Evolutionary conservation across 2,888 invertebrate genomes (phyloP).

Genomic region (Liopterus haemorrhoidalis): DNA sequence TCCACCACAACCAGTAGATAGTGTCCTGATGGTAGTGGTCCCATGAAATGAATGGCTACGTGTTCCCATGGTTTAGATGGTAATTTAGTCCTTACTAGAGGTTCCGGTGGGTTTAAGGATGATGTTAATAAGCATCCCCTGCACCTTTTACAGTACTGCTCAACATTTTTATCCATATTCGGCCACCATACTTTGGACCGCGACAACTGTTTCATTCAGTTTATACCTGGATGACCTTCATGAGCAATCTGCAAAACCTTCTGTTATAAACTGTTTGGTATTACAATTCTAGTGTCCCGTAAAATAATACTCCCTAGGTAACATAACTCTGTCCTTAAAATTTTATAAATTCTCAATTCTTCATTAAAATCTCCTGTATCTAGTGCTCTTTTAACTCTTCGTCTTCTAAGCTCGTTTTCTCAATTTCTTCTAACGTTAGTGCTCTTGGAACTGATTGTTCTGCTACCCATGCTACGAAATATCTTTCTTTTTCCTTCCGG

Average conservation of each 20-base stretch:
- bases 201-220: slow-evolving; percentile 34
- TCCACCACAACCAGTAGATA: slow-evolving; percentile 32
- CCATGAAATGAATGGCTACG: slow-evolving; percentile 34
- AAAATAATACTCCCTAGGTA: slow-evolving; percentile 23
- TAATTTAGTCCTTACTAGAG: slow-evolving; percentile 15
- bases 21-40: slow-evolving; percentile 31
- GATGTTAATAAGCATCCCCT: slow-evolving; percentile 14
- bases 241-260: slow-evolving; percentile 32
- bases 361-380: background rate
- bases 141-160: slow-evolving; percentile 14
- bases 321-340: slow-evolving; percentile 27
- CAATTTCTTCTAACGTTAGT: slow-evolving; percentile 11
- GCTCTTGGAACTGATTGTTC: too few relatives aligned
- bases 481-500: too few relatives aligned
- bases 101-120: slow-evolving; percentile 17
- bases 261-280: slow-evolving; percentile 26
- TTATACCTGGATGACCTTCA: slow-evolving; percentile 36
- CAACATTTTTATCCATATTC: slow-evolving; percentile 34
- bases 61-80: slow-evolving; percentile 15
- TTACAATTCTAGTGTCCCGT: slow-evolving; percentile 28
- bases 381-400: slow-evolving; percentile 3
- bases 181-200: slow-evolving; percentile 40
- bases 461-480: too few relatives aligned
- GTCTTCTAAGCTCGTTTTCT: slow-evolving; percentile 15
- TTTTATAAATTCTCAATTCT: slow-evolving; percentile 8